Percentiles rank a stretch among this genome's conserved stretches.
phyloP scores from a whole-genome alignment of 1,140 invertebrate species.

The Meloidogyne chitwoodi region DNA sequence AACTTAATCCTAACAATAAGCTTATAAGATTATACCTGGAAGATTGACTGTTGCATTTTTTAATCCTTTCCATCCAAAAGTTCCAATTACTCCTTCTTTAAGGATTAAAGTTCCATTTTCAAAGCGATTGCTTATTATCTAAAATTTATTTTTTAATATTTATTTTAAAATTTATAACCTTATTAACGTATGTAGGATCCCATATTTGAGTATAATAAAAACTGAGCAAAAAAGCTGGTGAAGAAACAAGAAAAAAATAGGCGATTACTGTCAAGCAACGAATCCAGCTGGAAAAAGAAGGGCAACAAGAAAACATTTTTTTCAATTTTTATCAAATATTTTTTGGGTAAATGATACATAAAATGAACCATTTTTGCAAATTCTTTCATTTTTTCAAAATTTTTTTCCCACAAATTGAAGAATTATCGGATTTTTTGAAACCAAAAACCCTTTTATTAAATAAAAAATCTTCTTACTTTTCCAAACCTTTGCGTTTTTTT shows the following conservation, averaged over 20 bases:
- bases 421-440: not conserved
- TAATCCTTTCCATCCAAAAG: not conserved
- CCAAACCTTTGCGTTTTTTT: conserved; percentile 13
- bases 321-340: not conserved
- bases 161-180: not conserved
- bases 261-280: conserved; percentile 20
- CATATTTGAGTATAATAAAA: conserved; percentile 24
- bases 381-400: no score
- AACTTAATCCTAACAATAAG: no score
- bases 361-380: not conserved
- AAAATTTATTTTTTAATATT: not conserved
- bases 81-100: not conserved
- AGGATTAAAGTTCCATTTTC: not conserved
- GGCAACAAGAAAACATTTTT: not conserved
- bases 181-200: conserved; percentile 24
- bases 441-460: not conserved
- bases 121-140: not conserved
- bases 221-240: conserved; percentile 17
- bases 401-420: not conserved
- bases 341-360: not conserved
- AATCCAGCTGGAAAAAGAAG: conserved; percentile 22
- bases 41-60: not conserved
- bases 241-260: conserved; percentile 27
- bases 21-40: not conserved
- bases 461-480: conserved; percentile 2